Base-by-base conservation (phyloP, 2,888 invertebrate genomes). In the Hypsopygia costalis region DNA sequence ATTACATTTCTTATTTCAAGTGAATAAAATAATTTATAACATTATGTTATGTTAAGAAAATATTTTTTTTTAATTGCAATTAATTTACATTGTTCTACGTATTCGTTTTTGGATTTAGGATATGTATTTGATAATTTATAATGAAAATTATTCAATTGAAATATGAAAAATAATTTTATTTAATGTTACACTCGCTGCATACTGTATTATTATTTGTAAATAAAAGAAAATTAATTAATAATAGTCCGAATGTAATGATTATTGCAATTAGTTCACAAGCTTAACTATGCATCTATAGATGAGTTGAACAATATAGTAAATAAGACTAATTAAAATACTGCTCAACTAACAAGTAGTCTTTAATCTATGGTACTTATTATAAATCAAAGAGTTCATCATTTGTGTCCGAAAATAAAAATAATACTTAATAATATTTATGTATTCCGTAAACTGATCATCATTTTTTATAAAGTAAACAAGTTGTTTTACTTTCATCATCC, bases 221-320 rank as follows among this genome's bases (percentile, higher is more conserved):
- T 64, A 63, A 56, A 55, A 52, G 51, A 49, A 52, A 32, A 55
- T 36, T 57, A 58, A 52, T 55, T 52, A 56, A 54, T 57, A 58
- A 58, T 58, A 62, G 46, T 54, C 57, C 62, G 61, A 63, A 55
- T 54, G 55, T 65, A 63, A 63, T 47, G 46, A 49, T 47, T 44
- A 45, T 52, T 52, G 57, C 52, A 53, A 66, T 76, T 68, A 70
- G 67, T 77, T 77, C 57, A 66, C 54, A 54, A 64, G 66, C 58
- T 69, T n/a, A 72, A 28, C 35, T 39, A 9, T 11, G 12, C 22
- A 16, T 34, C 27, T 33, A 33, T 27, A 16, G 11, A 8, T 20
- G 30, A 30, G 36, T 20, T 10, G n/a, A n/a, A n/a, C n/a, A n/a
- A n/a, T n/a, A n/a, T n/a, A n/a, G n/a, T n/a, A n/a, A n/a, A n/a